Evolutionary conservation across 2,797 vertebrate genomes (phyloP).

Genomic region (Sparidentex hasta): DNA sequence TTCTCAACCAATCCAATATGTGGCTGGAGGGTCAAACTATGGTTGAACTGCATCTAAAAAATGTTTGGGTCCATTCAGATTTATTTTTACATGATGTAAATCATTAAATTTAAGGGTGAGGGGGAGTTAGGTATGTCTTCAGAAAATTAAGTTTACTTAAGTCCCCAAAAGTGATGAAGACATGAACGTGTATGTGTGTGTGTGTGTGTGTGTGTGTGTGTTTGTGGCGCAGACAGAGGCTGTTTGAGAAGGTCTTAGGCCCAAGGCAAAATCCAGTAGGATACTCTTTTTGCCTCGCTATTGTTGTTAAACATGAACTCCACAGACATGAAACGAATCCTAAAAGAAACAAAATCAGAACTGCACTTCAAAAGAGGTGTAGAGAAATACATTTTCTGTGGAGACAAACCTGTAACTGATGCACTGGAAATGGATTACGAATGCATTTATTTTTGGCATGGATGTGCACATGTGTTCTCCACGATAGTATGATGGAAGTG

Average conservation of each 20-base stretch:
- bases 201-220: neutral
- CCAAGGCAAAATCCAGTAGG: conserved; percentile 1
- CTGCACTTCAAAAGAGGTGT: neutral
- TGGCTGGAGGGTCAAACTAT: neutral
- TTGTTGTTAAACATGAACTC: neutral
- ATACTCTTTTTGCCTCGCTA: conserved; percentile 3
- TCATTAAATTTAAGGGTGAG: too few relatives aligned
- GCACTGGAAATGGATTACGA: conserved; percentile 9
- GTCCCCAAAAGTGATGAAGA: too few relatives aligned
- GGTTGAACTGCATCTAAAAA: neutral
- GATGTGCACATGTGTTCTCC: conserved; percentile 16
- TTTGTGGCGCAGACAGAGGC: conserved; percentile 1
- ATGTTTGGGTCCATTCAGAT: neutral
- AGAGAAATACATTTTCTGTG: conserved; percentile 5
- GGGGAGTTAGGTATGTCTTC: too few relatives aligned
- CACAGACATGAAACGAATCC: neutral
- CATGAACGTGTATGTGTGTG: neutral
- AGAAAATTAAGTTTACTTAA: too few relatives aligned
- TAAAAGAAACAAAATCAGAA: conserved; percentile 6
- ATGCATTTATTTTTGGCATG: conserved; percentile 8
- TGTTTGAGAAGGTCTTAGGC: neutral
- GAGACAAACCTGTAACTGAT: conserved; percentile 11
- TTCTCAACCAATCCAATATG: conserved; percentile 5
- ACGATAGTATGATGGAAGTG: neutral
- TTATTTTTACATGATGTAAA: neutral